Base-by-base conservation (phyloP, 2,888 invertebrate species). In the Blastobasis adustella region DNA sequence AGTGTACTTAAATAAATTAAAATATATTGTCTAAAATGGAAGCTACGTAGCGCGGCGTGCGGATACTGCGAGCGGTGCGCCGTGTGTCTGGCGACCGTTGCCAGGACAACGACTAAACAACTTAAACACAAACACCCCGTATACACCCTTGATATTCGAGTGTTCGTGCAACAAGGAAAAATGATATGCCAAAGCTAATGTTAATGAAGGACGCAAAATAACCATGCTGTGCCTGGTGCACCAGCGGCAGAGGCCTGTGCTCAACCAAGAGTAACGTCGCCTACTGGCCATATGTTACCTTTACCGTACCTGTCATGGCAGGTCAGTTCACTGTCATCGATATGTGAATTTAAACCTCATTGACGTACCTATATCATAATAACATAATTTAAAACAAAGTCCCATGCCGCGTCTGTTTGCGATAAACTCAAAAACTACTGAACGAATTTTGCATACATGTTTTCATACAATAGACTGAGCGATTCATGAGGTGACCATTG, bases 71-170 rank as follows among this genome's bases (percentile, higher is more conserved):
- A 65, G 71, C 72, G 71, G 72, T 67, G 71, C 71, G 72, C 66
- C 73, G 69, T 80, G 81, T 85, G 77, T 83, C 69, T 73, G 72
- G 73, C 79, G 76, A 70, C 75, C 75, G 87, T 88, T 86, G 86
- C 85, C 73, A 63, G 60, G 81, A 78, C 87, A 81, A 87, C 87
- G 79, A 71, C 72, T 73, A 78, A 87, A 86, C 87, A 86, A 82
- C 82, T 76, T 72, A 68, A 76, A 72, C 78, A 79, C 69, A 67
- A 75, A 69, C 69, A 77, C 79, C 79, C 77, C 67, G 71, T 58
- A 60, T 61, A 63, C 69, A 71, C 66, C 67, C 41, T 41, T 37
- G 36, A 23, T 7, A 45, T 8, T 37, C 23, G 6, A 62, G 62
- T 23, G 23, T 23, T 23, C 51, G 71, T 68, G 65, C 55, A 73